Evolutionary conservation across 2,797 vertebrate species (phyloP).

Genomic region (Nothura maculosa): DNA sequence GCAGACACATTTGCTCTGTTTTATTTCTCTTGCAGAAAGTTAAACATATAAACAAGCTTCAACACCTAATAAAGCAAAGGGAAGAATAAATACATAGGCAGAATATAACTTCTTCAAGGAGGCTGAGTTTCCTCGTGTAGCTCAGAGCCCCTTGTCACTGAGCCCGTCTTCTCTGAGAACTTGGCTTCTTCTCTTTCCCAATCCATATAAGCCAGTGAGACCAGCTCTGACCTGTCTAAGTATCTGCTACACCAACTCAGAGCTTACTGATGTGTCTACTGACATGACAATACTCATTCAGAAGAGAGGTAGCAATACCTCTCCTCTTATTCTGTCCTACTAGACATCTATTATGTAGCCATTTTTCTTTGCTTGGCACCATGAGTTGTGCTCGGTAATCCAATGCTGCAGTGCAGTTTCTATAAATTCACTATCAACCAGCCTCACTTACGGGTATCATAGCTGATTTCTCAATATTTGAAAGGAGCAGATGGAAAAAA

Average conservation of each 20-base stretch:
- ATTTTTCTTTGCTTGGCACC: background rate
- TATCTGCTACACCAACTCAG: background rate
- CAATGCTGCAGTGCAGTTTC: background rate
- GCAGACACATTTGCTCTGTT: background rate
- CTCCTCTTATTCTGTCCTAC: background rate
- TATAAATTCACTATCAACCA: background rate
- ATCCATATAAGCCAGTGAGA: rapidly evolving
- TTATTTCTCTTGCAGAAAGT: background rate
- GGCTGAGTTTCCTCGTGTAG: background rate
- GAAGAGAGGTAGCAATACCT: background rate
- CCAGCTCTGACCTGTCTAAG: background rate
- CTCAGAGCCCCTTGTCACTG: background rate
- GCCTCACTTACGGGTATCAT: background rate
- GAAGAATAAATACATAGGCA: background rate
- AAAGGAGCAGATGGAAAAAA: background rate
- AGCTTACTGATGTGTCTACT: background rate
- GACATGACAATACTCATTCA: rapidly evolving
- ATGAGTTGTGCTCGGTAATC: background rate
- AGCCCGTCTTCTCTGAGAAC: background rate
- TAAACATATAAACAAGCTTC: background rate
- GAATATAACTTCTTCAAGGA: background rate
- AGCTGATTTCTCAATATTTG: background rate
- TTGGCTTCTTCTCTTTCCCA: background rate
- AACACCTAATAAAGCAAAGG: background rate
- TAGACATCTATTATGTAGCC: background rate